Evolutionary conservation across 2,113 vertebrate genomes (phyloP).

Genomic region (Neotoma lepida): DNA sequence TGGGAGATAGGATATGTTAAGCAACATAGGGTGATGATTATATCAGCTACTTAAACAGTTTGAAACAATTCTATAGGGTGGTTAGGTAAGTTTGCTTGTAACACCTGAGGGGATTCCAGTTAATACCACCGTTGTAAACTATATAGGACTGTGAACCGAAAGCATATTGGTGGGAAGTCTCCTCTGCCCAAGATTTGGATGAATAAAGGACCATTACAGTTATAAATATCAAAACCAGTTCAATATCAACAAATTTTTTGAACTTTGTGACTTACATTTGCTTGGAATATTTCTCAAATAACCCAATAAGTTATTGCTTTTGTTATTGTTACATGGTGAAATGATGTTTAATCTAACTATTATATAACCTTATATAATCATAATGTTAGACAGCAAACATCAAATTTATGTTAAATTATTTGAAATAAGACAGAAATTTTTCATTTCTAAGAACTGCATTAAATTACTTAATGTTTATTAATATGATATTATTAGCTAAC

Average conservation of each 20-base stretch:
- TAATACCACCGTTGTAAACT: background rate
- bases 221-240: background rate
- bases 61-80: background rate
- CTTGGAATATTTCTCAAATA: background rate
- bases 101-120: background rate
- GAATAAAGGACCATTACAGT: background rate
- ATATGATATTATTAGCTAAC: background rate
- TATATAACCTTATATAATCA: background rate
- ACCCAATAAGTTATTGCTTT: background rate
- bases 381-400: background rate
- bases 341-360: background rate
- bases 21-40: background rate
- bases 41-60: background rate
- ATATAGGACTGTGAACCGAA: background rate
- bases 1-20: background rate
- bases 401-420: background rate
- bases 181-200: background rate
- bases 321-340: background rate
- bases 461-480: background rate
- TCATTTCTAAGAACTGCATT: slow-evolving; percentile 20
- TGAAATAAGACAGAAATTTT: background rate
- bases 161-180: background rate
- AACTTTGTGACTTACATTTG: background rate
- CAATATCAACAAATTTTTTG: background rate
- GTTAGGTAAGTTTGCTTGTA: background rate